Evolutionary conservation across 2,888 invertebrate genomes (phyloP), one percentile per base, ranked within the genome.

Genomic region (Spialia ferax): DNA sequence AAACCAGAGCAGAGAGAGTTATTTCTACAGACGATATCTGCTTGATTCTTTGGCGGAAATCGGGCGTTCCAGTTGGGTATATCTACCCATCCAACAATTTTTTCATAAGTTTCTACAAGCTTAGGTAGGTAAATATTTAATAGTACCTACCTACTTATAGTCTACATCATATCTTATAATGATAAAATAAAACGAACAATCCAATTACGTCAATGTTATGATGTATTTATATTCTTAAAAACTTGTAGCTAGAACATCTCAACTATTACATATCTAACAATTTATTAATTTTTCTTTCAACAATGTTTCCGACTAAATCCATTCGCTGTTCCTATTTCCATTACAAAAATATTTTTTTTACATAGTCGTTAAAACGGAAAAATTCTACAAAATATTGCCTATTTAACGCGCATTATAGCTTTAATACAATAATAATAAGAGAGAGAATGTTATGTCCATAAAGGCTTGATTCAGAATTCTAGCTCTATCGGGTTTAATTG

Each of bases 241-340:
- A 88, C 86, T 84, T 81, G 87, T 87, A 90, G 90, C 87, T 91
- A 92, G 91, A 92, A 92, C 87, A 86, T 86, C 87, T 82, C 82
- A 83, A 85, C 76, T 82, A 84, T 83, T 83, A 83, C 84, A 82
- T 86, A 56, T 32, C 85, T 88, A 88, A 86, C 81, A 77, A 84
- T 82, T 82, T 70, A 77, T 76, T 75, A 78, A 79, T 73, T 72
- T 74, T 68, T 62, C 70, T 70, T 78, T 82, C 73, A 86, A 87
- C 86, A 87, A 87, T 84, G 79, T 75, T 82, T 82, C 77, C 75
- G 80, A 78, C 52, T 15, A 66, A 66, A 54, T 54, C 65, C 65
- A 29, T 74, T 76, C 74, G 71, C 73, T 42, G 75, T 73, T 80
- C 75, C 78, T 81, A 82, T 82, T 83, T 82, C 78, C 79, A 78